These are phyloP conservation scores for Rhagologus leucostigma DNA, from an alignment of 2,113 vertebrate genomes.

Conservation along the genomic window DNA sequence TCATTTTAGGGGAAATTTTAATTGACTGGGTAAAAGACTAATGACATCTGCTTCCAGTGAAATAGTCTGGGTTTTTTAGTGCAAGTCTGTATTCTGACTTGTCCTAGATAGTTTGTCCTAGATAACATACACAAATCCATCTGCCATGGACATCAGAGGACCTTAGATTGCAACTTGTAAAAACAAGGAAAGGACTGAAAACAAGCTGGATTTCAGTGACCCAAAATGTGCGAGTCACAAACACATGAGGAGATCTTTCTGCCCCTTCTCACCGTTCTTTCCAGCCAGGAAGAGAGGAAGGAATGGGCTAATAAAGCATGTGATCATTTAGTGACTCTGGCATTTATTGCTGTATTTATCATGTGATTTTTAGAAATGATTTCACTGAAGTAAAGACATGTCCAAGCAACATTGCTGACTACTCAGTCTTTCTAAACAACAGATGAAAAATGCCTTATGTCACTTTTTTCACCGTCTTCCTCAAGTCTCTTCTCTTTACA, in stretches of 20 bases:
- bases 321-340: not conserved
- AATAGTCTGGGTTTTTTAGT: not conserved
- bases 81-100: not conserved
- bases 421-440: not conserved
- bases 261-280: not conserved
- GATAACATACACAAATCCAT: not conserved
- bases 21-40: not conserved
- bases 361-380: not conserved
- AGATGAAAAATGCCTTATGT: not conserved
- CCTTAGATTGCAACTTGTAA: not conserved
- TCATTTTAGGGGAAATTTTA: not conserved
- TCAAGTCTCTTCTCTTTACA: not conserved
- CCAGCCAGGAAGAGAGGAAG: not conserved
- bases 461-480: not conserved
- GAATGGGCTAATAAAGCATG: not conserved
- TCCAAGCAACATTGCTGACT: not conserved
- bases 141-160: not conserved
- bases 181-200: too few species aligned
- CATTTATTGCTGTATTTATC: not conserved
- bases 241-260: not conserved
- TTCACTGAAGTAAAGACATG: not conserved
- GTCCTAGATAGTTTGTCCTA: conserved; percentile 29
- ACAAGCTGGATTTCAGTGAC: not conserved
- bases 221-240: accelerated
- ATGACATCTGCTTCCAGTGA: not conserved